phyloP scores from a whole-genome alignment of 2,113 vertebrate species.

The Lynx canadensis region DNA sequence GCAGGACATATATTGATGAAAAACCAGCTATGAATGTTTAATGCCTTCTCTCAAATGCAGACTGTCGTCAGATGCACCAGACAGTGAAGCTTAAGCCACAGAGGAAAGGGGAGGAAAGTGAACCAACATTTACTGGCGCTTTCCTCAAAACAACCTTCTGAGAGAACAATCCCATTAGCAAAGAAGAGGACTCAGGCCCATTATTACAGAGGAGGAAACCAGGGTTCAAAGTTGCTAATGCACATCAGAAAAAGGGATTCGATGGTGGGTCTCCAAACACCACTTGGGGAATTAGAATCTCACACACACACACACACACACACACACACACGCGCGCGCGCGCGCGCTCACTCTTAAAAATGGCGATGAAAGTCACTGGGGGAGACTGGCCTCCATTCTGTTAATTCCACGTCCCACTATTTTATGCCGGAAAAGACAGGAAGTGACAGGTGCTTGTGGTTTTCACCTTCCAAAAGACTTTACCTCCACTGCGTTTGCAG shows the following conservation, averaged over 20 bases:
- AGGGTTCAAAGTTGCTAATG: neutral
- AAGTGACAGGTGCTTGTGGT: neutral
- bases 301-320: neutral
- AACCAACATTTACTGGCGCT: neutral
- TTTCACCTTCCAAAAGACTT: neutral
- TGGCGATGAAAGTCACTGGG: neutral
- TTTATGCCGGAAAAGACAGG: neutral
- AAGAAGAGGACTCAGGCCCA: neutral
- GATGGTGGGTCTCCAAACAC: neutral
- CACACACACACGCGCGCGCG: neutral
- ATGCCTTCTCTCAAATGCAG: conserved; percentile 78
- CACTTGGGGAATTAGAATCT: neutral
- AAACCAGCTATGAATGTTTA: conserved; percentile 83
- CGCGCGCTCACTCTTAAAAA: no score
- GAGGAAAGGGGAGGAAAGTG: neutral
- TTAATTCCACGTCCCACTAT: neutral
- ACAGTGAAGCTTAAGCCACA: conserved; percentile 78
- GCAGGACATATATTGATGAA: conserved; percentile 76
- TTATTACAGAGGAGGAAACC: neutral
- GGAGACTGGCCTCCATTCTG: no score
- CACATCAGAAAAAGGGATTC: neutral
- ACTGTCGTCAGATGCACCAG: conserved; percentile 80
- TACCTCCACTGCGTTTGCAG: neutral
- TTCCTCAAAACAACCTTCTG: neutral
- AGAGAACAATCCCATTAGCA: neutral